Base-by-base conservation (phyloP, 2,888 invertebrate species). In the Andrena fulva region DNA sequence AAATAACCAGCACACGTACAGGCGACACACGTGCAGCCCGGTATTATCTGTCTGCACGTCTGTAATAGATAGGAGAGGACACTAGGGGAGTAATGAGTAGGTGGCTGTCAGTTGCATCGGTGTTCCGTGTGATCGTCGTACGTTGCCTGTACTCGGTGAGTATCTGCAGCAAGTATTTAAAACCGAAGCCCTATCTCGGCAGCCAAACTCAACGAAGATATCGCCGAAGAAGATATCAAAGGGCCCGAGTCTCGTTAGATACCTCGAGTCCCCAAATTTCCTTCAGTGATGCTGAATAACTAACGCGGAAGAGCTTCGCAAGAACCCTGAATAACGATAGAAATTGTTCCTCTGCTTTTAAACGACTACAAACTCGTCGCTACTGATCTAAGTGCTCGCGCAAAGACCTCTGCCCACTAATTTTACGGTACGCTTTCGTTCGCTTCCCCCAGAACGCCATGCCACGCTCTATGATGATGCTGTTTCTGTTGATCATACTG, bases 31-130 rank as follows among this genome's bases (percentile, higher is more conserved):
- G 77, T 62, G 54, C 72, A 60, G 71, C 52, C 64, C 42, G 70
- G n/a, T 76, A 66, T 72, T 82, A 88, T 87, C 77, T 88, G 77
- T 75, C 74, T 84, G 91, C 91, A 92, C 91, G 91, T 92, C 89
- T 92, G 92, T 93, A 93, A 93, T 93, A 88, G 93, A 93, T 93
- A 92, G 92, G 92, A 92, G 92, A 92, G 93, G 91, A 93, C 90
- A 91, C 91, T 92, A 91, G 93, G 93, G 93, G 93, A 93, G 92
- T 92, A 91, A 92, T 90, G 92, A 93, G 90, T 91, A 91, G 91
- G 90, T 91, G 91, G 85, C 91, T 89, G 91, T 91, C 92, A 91
- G 93, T 92, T 91, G 89, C 92, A 92, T 91, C 89, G 91, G 91
- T 91, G 92, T 92, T 92, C 91, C 88, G 92, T 92, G 90, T 92